phyloP scores from a whole-genome alignment of 2,113 vertebrate genomes.

The Hydrolagus affinis region DNA sequence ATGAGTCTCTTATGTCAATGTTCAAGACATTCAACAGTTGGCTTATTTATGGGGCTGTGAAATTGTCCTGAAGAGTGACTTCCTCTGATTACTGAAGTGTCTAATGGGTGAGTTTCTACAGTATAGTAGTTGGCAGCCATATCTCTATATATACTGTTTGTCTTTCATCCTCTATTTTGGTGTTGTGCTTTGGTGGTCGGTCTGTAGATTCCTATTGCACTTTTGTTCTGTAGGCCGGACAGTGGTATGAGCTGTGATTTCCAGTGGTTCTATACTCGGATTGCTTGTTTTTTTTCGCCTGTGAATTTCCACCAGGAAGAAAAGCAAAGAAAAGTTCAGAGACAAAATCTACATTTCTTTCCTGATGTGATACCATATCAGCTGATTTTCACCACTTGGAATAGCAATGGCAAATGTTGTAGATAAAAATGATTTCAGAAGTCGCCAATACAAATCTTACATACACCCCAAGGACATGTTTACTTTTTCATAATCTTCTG shows the following conservation, averaged over 20 bases:
- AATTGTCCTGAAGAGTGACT: no score
- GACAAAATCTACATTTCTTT: not conserved
- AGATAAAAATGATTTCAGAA: not conserved
- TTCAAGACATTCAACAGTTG: no score
- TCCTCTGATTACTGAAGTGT: no score
- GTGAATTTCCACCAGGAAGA: not conserved
- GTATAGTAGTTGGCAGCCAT: no score
- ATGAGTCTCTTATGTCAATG: no score
- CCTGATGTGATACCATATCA: not conserved
- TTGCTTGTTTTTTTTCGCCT: not conserved
- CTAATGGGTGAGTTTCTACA: no score
- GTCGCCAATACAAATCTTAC: slow-evolving; percentile 11
- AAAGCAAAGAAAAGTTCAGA: not conserved
- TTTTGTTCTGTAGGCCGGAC: not conserved
- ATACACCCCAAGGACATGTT: not conserved
- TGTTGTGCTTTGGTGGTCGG: not conserved
- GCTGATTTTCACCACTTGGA: no score
- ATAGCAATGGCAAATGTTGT: not conserved
- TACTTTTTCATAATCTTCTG: not conserved
- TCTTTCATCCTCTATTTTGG: not conserved
- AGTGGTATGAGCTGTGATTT: not conserved
- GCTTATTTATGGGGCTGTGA: no score
- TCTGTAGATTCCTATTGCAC: no score
- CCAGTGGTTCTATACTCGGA: not conserved
- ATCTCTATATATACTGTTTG: no score